Percentiles rank a stretch among this genome's conserved stretches.
phyloP scores from a whole-genome alignment of 1,140 invertebrate species.

The Diorhabda sublineata region DNA sequence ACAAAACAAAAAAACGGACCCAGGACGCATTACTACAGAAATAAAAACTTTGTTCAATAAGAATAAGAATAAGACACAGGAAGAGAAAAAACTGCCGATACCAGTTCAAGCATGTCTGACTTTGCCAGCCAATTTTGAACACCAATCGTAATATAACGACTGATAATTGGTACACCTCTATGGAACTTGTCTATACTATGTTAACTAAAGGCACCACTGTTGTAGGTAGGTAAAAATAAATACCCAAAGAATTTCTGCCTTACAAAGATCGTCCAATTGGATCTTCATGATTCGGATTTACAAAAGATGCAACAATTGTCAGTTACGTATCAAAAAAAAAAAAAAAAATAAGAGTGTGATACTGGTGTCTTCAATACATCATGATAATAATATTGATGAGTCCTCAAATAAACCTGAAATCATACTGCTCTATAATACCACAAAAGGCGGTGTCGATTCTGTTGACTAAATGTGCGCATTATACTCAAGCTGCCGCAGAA shows the following conservation, averaged over 20 bases:
- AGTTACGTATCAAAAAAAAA: not conserved
- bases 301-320: not conserved
- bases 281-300: not conserved
- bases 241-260: not conserved
- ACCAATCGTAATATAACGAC: too few relatives aligned
- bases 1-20: too few relatives aligned
- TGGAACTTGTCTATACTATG: too few relatives aligned
- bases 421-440: not conserved
- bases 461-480: constrained; percentile 6
- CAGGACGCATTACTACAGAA: too few relatives aligned
- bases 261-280: not conserved
- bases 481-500: not conserved
- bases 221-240: not conserved
- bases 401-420: not conserved
- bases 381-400: not conserved
- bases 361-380: not conserved
- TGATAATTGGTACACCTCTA: too few relatives aligned
- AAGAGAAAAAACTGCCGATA: too few relatives aligned
- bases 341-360: not conserved
- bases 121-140: too few relatives aligned
- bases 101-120: too few relatives aligned
- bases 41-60: too few relatives aligned
- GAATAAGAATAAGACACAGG: too few relatives aligned
- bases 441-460: constrained; percentile 8
- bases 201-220: too few relatives aligned